phyloP scores from a whole-genome alignment of 2,113 vertebrate species.

The Proterorhinus semilunaris region DNA sequence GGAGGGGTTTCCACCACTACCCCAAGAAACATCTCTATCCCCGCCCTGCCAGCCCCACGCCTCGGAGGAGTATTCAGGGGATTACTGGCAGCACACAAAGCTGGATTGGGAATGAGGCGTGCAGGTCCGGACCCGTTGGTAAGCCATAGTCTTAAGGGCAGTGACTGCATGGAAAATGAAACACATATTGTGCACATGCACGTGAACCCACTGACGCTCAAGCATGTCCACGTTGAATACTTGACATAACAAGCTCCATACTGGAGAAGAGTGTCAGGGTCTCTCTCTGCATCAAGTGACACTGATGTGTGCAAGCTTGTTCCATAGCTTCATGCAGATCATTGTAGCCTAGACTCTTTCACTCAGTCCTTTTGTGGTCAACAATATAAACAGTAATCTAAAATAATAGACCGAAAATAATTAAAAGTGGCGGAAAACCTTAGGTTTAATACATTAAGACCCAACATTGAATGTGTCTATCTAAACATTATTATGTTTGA shows the following conservation, averaged over 20 bases:
- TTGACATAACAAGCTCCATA: slow-evolving; percentile 49
- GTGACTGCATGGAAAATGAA: slow-evolving; percentile 77
- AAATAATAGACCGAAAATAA: neutral
- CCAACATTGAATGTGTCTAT: too few relatives aligned
- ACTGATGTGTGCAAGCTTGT: slow-evolving; percentile 60
- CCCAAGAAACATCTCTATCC: slow-evolving; percentile 23
- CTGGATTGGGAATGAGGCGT: slow-evolving; percentile 63
- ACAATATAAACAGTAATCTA: neutral
- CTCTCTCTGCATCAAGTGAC: slow-evolving; percentile 40
- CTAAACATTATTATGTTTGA: too few relatives aligned
- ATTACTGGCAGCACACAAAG: slow-evolving; percentile 68
- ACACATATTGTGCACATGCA: slow-evolving; percentile 57
- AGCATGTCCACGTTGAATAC: slow-evolving; percentile 42
- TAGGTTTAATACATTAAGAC: too few relatives aligned
- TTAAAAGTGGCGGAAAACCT: neutral
- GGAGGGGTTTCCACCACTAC: slow-evolving; percentile 22
- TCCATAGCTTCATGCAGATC: slow-evolving; percentile 15
- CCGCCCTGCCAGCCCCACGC: slow-evolving; percentile 47
- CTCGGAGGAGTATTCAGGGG: slow-evolving; percentile 56
- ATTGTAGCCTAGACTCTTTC: neutral
- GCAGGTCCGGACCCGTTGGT: slow-evolving; percentile 71
- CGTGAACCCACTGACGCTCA: slow-evolving; percentile 54
- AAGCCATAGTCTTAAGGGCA: slow-evolving; percentile 67
- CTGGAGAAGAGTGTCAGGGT: slow-evolving; percentile 18
- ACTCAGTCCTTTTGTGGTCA: neutral